Percentiles rank a stretch among this genome's conserved stretches.
Conservation (phyloP, 30 jellyfish, hydroid and myxozoan species). For the Chrysaora quinquecirrha region DNA sequence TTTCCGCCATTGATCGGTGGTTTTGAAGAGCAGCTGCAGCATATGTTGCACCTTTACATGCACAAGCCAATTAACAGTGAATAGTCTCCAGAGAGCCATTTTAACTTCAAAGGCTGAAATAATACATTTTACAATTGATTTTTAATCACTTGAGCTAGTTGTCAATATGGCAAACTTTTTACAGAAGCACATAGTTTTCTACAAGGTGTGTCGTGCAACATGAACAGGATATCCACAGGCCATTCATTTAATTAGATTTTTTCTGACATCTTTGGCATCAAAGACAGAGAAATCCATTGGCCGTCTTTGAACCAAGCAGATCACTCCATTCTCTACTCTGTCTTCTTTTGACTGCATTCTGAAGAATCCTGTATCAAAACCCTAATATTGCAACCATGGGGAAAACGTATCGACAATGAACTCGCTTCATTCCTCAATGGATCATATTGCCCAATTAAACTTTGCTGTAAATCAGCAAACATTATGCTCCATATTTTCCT, state of each 20-base stretch:
- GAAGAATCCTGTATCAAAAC: neutral
- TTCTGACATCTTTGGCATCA: neutral
- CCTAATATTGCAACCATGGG: neutral
- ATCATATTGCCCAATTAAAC: neutral
- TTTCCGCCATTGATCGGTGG: no score
- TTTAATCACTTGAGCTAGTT: no score
- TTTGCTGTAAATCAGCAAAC: neutral
- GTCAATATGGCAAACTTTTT: no score
- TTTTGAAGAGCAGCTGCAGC: no score
- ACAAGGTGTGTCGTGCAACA: neutral
- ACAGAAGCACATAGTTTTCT: neutral
- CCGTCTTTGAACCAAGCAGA: neutral
- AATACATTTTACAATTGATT: no score
- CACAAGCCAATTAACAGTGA: no score
- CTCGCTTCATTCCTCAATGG: neutral
- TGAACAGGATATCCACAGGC: neutral
- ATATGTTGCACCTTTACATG: no score
- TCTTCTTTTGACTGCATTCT: neutral
- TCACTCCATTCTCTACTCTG: neutral
- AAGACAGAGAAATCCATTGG: neutral
- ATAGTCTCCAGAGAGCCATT: no score
- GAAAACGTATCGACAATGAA: neutral
- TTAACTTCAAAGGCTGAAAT: no score
- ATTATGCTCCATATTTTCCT: neutral
- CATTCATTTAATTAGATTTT: neutral